Base-by-base conservation (phyloP, 2,888 invertebrate genomes). In the Mesochorus sp. region DNA sequence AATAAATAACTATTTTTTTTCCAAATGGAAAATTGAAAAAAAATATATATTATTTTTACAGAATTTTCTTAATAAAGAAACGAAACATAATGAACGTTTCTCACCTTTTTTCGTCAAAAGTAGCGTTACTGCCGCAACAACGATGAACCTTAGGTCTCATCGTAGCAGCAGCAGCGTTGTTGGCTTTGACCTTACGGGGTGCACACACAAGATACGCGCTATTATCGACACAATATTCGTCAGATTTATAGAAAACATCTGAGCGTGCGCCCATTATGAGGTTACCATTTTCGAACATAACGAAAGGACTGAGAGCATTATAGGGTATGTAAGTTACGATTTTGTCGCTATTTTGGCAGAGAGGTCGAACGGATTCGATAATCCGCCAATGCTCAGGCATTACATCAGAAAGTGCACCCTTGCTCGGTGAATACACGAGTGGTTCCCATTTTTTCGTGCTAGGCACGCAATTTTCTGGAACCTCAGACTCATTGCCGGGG, bases 41-140 rank as follows among this genome's bases (percentile, higher is more conserved):
- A n/a, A n/a, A n/a, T n/a, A n/a, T n/a, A n/a, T n/a, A n/a, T n/a
- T n/a, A n/a, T n/a, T n/a, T n/a, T n/a, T n/a, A n/a, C n/a, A n/a
- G n/a, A n/a, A n/a, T n/a, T n/a, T n/a, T n/a, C n/a, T n/a, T n/a
- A n/a, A n/a, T n/a, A n/a, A n/a, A n/a, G n/a, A n/a, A n/a, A n/a
- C n/a, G n/a, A n/a, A 55, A 0, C 14, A 37, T 47, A 47, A 47
- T 5, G 19, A 75, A 67, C 26, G 92, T 94, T 81, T 92, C 93
- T 88, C 87, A 92, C 86, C 90, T 92, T 72, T 85, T 91, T 88
- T 93, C 94, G 88, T 93, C 93, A 85, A 94, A 96, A 61, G 92
- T 93, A 5, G 93, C 94, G 57, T 93, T 92, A 61, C 92, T 92
- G 1, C 94, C 94, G 88, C 97, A 97, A 87, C 97, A 97, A 90